Conservation (phyloP, 37 sponge, comb jelly and placozoan genomes). For the Spongilla lacustris region DNA sequence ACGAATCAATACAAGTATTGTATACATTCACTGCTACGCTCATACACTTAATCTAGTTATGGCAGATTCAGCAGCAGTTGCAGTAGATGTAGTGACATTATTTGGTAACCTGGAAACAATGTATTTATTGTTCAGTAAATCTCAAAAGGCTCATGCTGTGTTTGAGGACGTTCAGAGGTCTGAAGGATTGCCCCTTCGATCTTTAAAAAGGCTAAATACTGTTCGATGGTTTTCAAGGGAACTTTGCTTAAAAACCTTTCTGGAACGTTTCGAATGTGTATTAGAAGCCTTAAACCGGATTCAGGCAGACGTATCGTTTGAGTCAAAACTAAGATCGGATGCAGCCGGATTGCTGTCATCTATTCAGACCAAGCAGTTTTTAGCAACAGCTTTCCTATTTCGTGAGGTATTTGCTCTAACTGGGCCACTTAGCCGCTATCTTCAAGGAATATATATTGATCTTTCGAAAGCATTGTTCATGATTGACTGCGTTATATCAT, state of each 20-base stretch:
- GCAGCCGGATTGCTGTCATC: neutral
- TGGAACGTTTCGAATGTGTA: neutral
- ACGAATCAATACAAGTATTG: neutral
- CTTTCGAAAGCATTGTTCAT: neutral
- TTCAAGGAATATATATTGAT: neutral
- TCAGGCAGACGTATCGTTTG: neutral
- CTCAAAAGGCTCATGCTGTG: neutral
- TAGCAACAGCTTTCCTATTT: neutral
- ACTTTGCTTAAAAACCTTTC: neutral
- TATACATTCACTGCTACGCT: neutral
- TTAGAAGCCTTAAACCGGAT: too few species aligned
- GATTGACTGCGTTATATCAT: neutral
- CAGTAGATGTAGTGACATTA: neutral
- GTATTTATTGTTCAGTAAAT: neutral
- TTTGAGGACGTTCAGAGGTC: neutral
- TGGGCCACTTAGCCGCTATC: neutral
- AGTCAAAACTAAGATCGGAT: neutral
- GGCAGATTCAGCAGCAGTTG: neutral
- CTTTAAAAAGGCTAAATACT: neutral
- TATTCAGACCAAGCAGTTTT: neutral
- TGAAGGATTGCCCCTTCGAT: neutral
- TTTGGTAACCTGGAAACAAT: neutral
- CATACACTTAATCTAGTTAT: neutral
- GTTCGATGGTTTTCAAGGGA: constrained; percentile 1
- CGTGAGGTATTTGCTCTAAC: neutral